These are phyloP conservation scores for Choloepus didactylus DNA, from an alignment of 2,797 vertebrate species.

Conservation along the genomic window DNA sequence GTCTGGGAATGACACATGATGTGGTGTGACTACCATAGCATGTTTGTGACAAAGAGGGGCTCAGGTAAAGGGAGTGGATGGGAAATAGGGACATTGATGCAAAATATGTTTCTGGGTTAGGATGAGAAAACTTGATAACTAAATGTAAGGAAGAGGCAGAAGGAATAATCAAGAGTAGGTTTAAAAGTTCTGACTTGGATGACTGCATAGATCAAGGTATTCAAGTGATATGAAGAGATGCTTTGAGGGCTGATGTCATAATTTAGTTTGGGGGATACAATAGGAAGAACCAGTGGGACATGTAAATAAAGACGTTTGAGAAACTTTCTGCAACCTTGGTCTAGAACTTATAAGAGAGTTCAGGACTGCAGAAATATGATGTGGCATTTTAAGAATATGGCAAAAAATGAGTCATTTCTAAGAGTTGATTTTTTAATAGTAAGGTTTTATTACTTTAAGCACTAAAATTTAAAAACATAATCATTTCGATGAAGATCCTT, in stretches of 20 bases:
- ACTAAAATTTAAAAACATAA: slow-evolving; percentile 46
- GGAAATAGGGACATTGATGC: not conserved
- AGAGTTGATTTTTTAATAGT: not conserved
- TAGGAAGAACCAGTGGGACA: not conserved
- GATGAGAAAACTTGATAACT: not conserved
- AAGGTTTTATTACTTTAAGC: slow-evolving; percentile 40
- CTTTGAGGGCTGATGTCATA: not conserved
- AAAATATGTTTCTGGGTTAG: not conserved
- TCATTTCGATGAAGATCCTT: slow-evolving; percentile 48
- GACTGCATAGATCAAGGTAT: rapidly evolving
- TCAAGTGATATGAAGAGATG: not conserved
- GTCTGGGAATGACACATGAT: not conserved
- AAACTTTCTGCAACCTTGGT: not conserved
- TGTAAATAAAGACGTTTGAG: not conserved
- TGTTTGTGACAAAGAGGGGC: not conserved
- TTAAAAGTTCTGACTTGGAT: not conserved
- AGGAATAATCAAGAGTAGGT: not conserved
- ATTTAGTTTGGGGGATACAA: not conserved
- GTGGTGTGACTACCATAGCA: not conserved
- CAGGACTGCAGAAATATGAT: not conserved
- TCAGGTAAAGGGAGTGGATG: not conserved
- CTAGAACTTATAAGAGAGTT: not conserved
- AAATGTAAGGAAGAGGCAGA: not conserved
- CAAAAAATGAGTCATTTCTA: slow-evolving; percentile 49
- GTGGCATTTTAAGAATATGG: slow-evolving; percentile 29